Evolutionary conservation across 92 coral and sea anemone genomes (phyloP), one percentile per base, ranked within the genome.

Genomic region (Epizoanthus scotinus): DNA sequence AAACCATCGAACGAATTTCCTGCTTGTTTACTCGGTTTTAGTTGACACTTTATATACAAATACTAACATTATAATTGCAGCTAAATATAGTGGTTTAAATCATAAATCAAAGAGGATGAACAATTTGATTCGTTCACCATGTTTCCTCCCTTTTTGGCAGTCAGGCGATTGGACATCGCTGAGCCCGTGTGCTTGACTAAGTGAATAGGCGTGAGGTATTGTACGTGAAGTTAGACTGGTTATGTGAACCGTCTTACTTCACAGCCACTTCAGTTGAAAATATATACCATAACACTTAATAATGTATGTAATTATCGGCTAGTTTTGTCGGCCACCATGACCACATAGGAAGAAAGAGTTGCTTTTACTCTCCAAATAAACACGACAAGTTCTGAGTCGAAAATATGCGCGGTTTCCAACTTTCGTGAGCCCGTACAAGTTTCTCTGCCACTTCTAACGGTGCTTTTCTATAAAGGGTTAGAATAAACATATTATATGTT

Each of bases 61-160:
- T 54, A 73, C 29, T 55, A 28, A 19, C 5, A n/a, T 56, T 56
- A 73, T 64, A 73, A 21, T 73, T 56, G 79, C 52, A 29, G 28
- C 52, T 28, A 55, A 26, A 54, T 73, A 29, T 27, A 53, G 34
- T 25, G 55, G 63, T 50, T 71, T 71, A 71, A 71, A 71, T 71
- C 79, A 55, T 73, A 73, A 73, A 73, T 73, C 65, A 73, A 55
- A 26, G 22, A 28, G 65, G 63, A 15, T n/a, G 56, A 72, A 25
- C 40, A 3, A 34, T 5, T 34, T 34, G 40, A 47, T 55, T 55
- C 64, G 52, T 55, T 68, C 55, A 25, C 47, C 56, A 10, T n/a
- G 17, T 15, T 14, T 21, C 24, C 21, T 38, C 53, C n/a, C 9
- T 47, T 47, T 47, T 47, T 47, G 52, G 10, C 52, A 47, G 52